Base-by-base conservation (phyloP, 2,888 invertebrate species). In the Lepetodrilus schrolli region DNA sequence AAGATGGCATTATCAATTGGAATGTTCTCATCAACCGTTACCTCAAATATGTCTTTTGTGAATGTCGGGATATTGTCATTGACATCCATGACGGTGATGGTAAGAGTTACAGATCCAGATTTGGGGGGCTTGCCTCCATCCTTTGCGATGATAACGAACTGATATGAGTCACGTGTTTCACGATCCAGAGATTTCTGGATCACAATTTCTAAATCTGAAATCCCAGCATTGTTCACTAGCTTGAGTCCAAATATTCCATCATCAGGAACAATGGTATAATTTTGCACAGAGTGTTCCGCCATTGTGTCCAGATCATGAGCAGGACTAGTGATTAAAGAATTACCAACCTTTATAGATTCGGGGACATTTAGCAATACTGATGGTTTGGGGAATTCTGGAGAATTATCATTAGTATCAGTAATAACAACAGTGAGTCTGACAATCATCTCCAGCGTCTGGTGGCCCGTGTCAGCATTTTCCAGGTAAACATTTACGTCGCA, bases 381-480 rank as follows among this genome's bases (percentile, higher is more conserved):
- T 0, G 47, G 49, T 4, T 77, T 43, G 13, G 96, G 95, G 91
- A 99, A 99, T n/a, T 93, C 94, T 0, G 98, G 98, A 2, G 96
- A 94, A 92, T 98, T 98, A 91, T 99, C 98, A 90, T 99, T 99
- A 91, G 96, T 97, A 90, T 99, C 99, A 65, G 74, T 72, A 21
- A 80, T 69, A 4, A 74, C 74, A 1, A 86, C 78, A n/a, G 80
- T 75, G 48, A 86, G 77, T 69, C 79, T 80, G 43, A 86, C 82
- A 30, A 84, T 83, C 72, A 80, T 81, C 47, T 82, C 79, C 21
- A 86, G 73, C 74, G 83, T 83, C n/a, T 81, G 76, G 20, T 74
- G 77, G 20, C 77, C 78, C 7, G 77, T 79, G 17, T 66, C 74
- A 13, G 66, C 49, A 49, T 81, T 80, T 47, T 80, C 76, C 26